Conservation (phyloP, 1,140 invertebrate species). For the Pygmarrhopalites habei region DNA sequence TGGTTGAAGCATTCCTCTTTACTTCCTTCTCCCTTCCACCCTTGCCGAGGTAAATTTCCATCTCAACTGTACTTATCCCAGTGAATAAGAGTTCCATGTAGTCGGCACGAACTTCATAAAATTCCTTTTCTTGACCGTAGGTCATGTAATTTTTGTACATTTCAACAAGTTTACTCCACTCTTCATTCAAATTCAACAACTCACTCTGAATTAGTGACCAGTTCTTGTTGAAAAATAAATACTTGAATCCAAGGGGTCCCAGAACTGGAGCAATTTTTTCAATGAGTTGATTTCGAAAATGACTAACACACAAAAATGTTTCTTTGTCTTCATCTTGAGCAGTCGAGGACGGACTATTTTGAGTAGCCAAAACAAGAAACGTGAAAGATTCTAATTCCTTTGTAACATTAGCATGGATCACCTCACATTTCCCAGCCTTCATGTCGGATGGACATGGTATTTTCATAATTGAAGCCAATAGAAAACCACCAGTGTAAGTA, state of each 20-base stretch:
- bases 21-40: slow-evolving; percentile 29
- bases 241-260: slow-evolving; percentile 29
- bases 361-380: slow-evolving; percentile 18
- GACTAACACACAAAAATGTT: slow-evolving; percentile 5
- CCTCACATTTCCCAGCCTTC: slow-evolving; percentile 3
- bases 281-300: slow-evolving; percentile 17
- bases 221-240: slow-evolving; percentile 28
- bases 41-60: slow-evolving; percentile 30
- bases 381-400: slow-evolving; percentile 18
- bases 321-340: too few relatives aligned
- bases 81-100: slow-evolving; percentile 30
- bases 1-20: slow-evolving; percentile 22
- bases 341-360: slow-evolving; percentile 1
- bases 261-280: slow-evolving; percentile 15
- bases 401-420: slow-evolving; percentile 18
- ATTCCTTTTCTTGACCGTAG: slow-evolving; percentile 15
- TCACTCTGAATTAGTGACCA: slow-evolving; percentile 31
- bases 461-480: slow-evolving; percentile 13
- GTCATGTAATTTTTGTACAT: slow-evolving; percentile 31
- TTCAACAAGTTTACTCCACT: slow-evolving; percentile 25
- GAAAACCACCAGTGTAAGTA: slow-evolving; percentile 27
- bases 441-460: background rate
- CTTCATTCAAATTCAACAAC: slow-evolving; percentile 23
- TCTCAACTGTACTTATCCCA: slow-evolving; percentile 29
- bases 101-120: slow-evolving; percentile 21